phyloP scores from a whole-genome alignment of 1,140 invertebrate genomes.

The Anadara kagoshimensis region DNA sequence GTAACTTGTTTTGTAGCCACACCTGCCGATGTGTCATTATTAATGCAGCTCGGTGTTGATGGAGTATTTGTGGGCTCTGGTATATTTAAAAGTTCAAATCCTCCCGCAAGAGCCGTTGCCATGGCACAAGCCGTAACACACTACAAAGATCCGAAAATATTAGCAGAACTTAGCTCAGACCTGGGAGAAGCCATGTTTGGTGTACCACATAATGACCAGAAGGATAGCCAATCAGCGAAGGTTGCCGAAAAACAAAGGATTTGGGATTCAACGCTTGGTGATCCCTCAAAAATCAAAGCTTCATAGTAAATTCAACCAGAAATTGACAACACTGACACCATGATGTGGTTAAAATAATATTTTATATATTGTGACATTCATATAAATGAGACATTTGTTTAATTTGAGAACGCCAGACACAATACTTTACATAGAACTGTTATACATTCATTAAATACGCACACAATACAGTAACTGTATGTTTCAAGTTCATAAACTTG shows the following conservation, averaged over 20 bases:
- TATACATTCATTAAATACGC: too few relatives aligned
- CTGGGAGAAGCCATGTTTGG: constrained; percentile 67
- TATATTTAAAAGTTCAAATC: constrained; percentile 67
- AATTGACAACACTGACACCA: too few relatives aligned
- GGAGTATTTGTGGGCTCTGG: constrained; percentile 69
- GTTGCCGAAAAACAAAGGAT: constrained; percentile 43
- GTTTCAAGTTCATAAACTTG: too few relatives aligned
- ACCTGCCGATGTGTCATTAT: constrained; percentile 66
- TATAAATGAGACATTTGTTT: too few relatives aligned
- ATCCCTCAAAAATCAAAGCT: constrained; percentile 11
- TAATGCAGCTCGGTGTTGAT: constrained; percentile 70
- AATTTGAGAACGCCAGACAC: too few relatives aligned
- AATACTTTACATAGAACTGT: too few relatives aligned
- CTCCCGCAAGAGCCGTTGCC: constrained; percentile 56
- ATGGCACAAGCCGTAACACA: constrained; percentile 70
- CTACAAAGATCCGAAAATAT: constrained; percentile 59
- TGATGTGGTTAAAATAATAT: too few relatives aligned
- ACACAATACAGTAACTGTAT: too few relatives aligned
- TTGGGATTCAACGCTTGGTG: constrained; percentile 55
- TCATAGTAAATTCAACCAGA: too few relatives aligned
- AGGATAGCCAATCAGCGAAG: constrained; percentile 15
- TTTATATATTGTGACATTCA: too few relatives aligned
- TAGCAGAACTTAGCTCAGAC: constrained; percentile 61
- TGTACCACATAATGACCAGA: constrained; percentile 34
- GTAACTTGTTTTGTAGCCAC: constrained; percentile 55